These are phyloP conservation scores for Pangasius krempfi DNA, from an alignment of 2,797 vertebrate genomes.

Conservation along the genomic window DNA sequence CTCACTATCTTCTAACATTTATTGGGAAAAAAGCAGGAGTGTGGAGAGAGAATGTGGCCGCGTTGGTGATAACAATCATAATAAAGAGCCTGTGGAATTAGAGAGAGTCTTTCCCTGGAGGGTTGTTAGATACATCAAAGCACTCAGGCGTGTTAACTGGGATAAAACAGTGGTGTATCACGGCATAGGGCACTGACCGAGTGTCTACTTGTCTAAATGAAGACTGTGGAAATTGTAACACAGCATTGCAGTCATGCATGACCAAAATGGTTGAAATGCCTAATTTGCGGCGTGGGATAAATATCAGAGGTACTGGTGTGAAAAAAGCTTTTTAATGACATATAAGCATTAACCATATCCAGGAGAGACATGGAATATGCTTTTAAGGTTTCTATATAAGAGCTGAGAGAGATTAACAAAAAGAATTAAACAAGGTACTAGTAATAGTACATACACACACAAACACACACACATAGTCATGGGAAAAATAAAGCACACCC, in stretches of 20 bases:
- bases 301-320: slow-evolving; percentile 39
- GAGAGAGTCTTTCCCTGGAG: slow-evolving; percentile 50
- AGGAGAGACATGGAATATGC: neutral
- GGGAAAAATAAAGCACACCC: neutral
- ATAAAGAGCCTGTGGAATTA: slow-evolving; percentile 58
- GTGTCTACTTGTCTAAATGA: slow-evolving; percentile 49
- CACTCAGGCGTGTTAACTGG: slow-evolving; percentile 47
- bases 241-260: slow-evolving; percentile 41
- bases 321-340: slow-evolving; percentile 1
- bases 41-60: slow-evolving; percentile 30
- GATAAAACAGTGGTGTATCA: slow-evolving; percentile 57
- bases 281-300: slow-evolving; percentile 42
- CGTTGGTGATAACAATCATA: slow-evolving; percentile 53
- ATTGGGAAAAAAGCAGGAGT: slow-evolving; percentile 23
- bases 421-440: neutral
- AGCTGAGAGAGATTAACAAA: neutral
- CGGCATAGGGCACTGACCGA: slow-evolving; percentile 50
- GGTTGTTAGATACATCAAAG: slow-evolving; percentile 57
- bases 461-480: neutral
- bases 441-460: neutral
- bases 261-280: slow-evolving; percentile 49
- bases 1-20: slow-evolving; percentile 34
- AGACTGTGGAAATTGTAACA: slow-evolving; percentile 47
- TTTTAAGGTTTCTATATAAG: neutral
- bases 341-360: neutral